Conservation (phyloP, 1,140 invertebrate genomes). For the Drosophila santomea region DNA sequence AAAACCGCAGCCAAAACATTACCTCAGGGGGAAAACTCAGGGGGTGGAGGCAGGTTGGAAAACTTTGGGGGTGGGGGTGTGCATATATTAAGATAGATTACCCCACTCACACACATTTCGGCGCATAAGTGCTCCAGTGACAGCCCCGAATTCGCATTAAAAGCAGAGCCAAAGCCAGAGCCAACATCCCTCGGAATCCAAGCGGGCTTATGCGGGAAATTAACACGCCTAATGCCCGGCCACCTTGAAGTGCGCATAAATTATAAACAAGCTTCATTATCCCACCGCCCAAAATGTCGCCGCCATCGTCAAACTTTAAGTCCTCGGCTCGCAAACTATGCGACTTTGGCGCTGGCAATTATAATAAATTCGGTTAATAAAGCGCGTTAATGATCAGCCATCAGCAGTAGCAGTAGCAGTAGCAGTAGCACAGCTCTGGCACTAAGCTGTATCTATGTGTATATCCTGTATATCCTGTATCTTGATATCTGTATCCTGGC, state of each 20-base stretch:
- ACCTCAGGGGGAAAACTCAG: constrained; percentile 10
- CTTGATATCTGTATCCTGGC: neutral
- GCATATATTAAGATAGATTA: constrained; percentile 83
- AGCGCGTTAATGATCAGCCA: constrained; percentile 77
- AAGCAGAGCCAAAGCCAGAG: constrained; percentile 43
- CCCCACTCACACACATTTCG: constrained; percentile 32
- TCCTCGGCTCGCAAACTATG: constrained; percentile 56
- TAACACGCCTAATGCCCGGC: constrained; percentile 68
- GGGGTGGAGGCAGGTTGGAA: too few species aligned
- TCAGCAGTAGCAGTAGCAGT: constrained; percentile 28
- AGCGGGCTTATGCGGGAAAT: constrained; percentile 52
- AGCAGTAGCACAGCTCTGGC: constrained; percentile 45
- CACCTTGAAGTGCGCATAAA: constrained; percentile 76
- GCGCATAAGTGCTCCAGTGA: constrained; percentile 64
- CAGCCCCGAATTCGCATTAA: constrained; percentile 76
- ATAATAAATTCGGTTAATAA: constrained; percentile 82
- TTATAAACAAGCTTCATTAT: constrained; percentile 76
- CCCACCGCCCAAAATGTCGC: constrained; percentile 46
- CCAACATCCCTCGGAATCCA: constrained; percentile 27
- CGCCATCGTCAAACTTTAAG: constrained; percentile 45
- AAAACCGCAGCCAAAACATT: constrained; percentile 40
- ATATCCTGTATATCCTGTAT: constrained; percentile 1
- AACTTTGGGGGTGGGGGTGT: constrained; percentile 4
- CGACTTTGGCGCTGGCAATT: constrained; percentile 59
- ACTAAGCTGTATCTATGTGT: constrained; percentile 27